These are phyloP conservation scores for Tetheella fluctuosa DNA, from an alignment of 2,888 invertebrate genomes.

Conservation along the genomic window DNA sequence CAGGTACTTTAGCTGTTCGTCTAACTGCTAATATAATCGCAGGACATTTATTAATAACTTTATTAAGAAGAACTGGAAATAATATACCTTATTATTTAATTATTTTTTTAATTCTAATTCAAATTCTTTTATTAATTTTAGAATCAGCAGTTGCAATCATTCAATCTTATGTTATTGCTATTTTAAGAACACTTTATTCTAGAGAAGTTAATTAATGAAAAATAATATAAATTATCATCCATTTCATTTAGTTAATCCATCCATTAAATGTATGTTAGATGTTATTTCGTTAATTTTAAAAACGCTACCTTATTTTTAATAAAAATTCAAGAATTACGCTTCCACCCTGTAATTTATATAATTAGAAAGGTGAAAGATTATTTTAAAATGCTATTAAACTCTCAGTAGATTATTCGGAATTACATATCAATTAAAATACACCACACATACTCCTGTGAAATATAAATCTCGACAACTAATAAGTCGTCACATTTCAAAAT, in stretches of 20 bases:
- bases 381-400: too few relatives aligned
- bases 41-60: conserved; percentile 87
- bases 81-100: conserved; percentile 51
- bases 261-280: too few relatives aligned
- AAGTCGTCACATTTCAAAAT: too few relatives aligned
- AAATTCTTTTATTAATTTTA: conserved; percentile 81
- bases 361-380: too few relatives aligned
- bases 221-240: conserved; percentile 81
- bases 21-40: conserved; percentile 91
- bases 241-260: conserved; percentile 87
- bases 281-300: too few relatives aligned
- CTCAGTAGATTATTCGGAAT: too few relatives aligned
- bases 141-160: conserved; percentile 86
- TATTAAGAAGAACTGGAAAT: conserved; percentile 75
- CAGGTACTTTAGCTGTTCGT: conserved; percentile 87
- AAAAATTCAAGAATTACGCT: too few relatives aligned
- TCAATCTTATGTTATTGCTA: conserved; percentile 87
- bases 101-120: conserved; percentile 66
- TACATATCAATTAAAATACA: too few relatives aligned
- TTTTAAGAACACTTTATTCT: conserved; percentile 87
- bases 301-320: too few relatives aligned
- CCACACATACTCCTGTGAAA: too few relatives aligned
- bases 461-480: too few relatives aligned
- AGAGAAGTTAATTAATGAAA: conserved; percentile 87
- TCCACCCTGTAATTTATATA: too few relatives aligned